Evolutionary conservation across 2,113 vertebrate species (phyloP).

Genomic region (Eurystomus gularis): DNA sequence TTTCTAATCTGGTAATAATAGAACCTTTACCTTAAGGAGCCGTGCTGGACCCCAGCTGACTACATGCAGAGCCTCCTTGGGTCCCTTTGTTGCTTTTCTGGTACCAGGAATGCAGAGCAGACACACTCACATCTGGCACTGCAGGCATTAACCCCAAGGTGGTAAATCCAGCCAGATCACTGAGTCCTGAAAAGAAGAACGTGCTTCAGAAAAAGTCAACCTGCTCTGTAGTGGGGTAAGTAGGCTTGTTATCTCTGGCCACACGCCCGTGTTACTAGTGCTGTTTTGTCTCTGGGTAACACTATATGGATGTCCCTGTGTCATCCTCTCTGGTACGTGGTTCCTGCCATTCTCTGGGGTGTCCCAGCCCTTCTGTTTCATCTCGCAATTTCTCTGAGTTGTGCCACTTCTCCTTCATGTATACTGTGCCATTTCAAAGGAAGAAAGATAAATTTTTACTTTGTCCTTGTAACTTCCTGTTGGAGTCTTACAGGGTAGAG

Average conservation of each 20-base stretch:
- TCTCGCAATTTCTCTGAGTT: neutral
- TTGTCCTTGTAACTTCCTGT: neutral
- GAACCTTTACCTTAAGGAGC: neutral
- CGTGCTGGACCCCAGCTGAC: neutral
- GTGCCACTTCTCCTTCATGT: neutral
- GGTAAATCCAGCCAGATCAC: neutral
- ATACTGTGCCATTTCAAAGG: neutral
- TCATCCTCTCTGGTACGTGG: neutral
- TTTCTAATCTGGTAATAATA: neutral
- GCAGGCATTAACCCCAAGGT: neutral
- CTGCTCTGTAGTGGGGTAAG: neutral
- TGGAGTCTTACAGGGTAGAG: neutral
- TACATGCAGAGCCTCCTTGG: neutral
- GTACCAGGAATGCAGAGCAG: neutral
- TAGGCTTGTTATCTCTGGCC: neutral
- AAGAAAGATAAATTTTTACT: neutral
- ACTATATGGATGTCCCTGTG: neutral
- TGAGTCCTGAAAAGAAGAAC: neutral
- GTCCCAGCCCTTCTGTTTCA: neutral
- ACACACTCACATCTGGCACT: accelerated
- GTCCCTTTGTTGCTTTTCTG: neutral
- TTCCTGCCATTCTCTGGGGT: neutral
- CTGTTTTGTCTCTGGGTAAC: neutral
- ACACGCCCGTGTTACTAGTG: neutral
- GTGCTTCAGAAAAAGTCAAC: neutral